These are phyloP conservation scores for Tillus elongatus DNA, from an alignment of 2,888 invertebrate species.

Conservation along the genomic window DNA sequence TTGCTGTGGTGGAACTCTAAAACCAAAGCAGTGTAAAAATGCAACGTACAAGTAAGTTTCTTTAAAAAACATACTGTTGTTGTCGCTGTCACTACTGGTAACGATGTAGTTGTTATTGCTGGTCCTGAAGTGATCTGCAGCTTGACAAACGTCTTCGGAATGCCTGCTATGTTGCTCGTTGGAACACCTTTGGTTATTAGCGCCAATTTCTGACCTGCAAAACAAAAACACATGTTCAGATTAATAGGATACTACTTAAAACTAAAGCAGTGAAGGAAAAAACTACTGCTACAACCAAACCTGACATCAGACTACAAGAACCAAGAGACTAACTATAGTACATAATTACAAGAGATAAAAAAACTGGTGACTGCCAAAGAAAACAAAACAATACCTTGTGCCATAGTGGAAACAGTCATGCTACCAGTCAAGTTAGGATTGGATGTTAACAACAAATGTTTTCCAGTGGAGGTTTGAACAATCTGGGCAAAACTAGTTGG, in stretches of 20 bases:
- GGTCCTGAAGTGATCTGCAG: constrained; percentile 39
- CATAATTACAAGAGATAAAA: constrained; percentile 1
- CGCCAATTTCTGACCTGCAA: constrained; percentile 51
- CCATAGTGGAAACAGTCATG: constrained; percentile 36
- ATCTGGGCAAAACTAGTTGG: constrained; percentile 50
- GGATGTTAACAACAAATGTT: constrained; percentile 57
- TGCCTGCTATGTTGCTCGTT: constrained; percentile 27
- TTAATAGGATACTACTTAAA: constrained; percentile 9
- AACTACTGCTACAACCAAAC: too few species aligned
- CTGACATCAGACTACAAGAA: too few species aligned
- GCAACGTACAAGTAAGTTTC: not conserved
- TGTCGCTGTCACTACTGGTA: constrained; percentile 22
- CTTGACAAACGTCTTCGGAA: constrained; percentile 38
- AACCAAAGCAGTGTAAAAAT: too few species aligned
- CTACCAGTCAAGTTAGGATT: constrained; percentile 38
- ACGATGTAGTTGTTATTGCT: constrained; percentile 28
- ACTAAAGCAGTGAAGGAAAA: too few species aligned
- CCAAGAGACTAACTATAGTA: too few species aligned
- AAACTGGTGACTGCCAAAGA: too few species aligned
- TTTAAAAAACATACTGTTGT: constrained; percentile 26
- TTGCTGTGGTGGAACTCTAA: too few species aligned
- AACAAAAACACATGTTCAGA: constrained; percentile 29
- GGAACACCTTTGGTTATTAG: constrained; percentile 44
- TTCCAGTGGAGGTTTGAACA: constrained; percentile 61
- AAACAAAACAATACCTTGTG: constrained; percentile 32